A percentile compares a stretch with the other conserved stretches of the same genome.
These are phyloP conservation scores for Trinorchestia longiramus DNA, from an alignment of 1,140 invertebrate genomes.

Conservation along the genomic window DNA sequence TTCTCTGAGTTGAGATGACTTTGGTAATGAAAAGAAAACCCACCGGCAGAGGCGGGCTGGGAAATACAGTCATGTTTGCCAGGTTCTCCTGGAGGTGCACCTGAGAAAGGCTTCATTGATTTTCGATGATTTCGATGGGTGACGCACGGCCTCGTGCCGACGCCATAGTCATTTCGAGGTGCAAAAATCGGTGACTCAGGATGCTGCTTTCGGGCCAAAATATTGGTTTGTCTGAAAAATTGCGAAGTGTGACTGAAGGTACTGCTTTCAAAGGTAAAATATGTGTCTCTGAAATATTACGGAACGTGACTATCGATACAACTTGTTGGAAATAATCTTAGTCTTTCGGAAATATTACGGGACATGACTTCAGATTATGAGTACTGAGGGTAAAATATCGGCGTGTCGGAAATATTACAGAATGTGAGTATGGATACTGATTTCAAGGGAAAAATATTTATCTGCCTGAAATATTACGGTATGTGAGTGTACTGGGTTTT, in stretches of 20 bases:
- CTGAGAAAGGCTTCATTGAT: slow-evolving; percentile 40
- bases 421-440: too few species aligned
- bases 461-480: too few species aligned
- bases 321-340: not conserved
- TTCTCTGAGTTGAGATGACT: not conserved
- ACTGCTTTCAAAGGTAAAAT: not conserved
- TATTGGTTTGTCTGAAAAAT: not conserved
- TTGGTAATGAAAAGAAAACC: not conserved
- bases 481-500: too few species aligned
- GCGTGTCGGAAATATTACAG: too few species aligned
- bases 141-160: not conserved
- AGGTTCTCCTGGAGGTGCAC: not conserved
- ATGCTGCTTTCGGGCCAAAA: not conserved
- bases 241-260: not conserved
- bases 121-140: slow-evolving; percentile 25
- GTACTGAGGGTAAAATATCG: too few species aligned
- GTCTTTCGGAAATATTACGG: not conserved
- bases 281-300: not conserved
- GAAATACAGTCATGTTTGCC: slow-evolving; percentile 1
- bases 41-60: not conserved
- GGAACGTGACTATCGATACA: not conserved
- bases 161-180: not conserved
- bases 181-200: not conserved
- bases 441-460: too few species aligned
- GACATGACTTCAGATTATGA: not conserved